Evolutionary conservation across 2,797 vertebrate species (phyloP), one percentile per base, ranked within the genome.

Genomic region (Lutjanus argentimaculatus): DNA sequence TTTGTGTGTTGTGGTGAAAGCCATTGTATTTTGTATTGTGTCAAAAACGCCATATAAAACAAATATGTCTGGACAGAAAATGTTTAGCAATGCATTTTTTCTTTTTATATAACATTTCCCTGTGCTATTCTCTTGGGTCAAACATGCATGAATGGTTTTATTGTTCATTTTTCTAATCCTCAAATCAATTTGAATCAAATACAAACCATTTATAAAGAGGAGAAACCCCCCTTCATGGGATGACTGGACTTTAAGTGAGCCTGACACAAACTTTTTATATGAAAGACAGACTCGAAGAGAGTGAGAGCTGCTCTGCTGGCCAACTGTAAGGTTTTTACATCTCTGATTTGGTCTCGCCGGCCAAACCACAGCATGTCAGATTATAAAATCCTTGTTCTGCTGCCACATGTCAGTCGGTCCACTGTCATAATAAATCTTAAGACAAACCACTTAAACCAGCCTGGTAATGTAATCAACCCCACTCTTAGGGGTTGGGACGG

Each of bases 401-500:
- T 73, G 88, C 88, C 81, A 86, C 79, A 81, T 21, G 61, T 79
- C 88, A 49, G 79, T 79, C 66, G 19, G 76, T 80, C 58, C 67
- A 62, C 63, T 87, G 85, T 85, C 87, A 80, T 0, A 22, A 79
- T 67, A 65, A 0, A 73, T 86, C 67, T 70, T 2, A 63, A 63
- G 48, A 75, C 17, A 4, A 82, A 85, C 86, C 83, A 69, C 83
- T 59, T 68, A 65, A 85, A 80, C 61, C 68, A 48, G 85, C 6
- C 87, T 90, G 85, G 73, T 74, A 88, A 86, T 75, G 80, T 72
- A 85, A 91, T 91, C 87, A 86, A 15, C 17, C 46, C 16, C n/a
- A 3, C 48, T n/a, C 49, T 51, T 0, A 16, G 16, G 11, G 21
- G 63, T 66, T 0, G 2, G 62, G 67, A 70, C 15, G 0, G 83